Evolutionary conservation across 2,888 invertebrate species (phyloP), one percentile per base, ranked within the genome.

Genomic region (Pocota personata): DNA sequence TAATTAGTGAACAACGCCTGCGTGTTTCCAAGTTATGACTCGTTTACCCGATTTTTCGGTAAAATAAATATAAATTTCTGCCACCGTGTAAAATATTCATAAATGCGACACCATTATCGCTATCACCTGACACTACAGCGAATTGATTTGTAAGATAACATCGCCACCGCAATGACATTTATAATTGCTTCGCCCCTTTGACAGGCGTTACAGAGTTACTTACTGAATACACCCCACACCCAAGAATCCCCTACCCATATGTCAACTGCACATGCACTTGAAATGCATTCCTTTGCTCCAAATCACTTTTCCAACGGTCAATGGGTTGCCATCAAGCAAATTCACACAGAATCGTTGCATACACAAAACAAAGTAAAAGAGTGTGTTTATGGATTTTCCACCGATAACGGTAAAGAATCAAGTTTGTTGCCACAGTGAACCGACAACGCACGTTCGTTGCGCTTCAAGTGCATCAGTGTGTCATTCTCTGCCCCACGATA

Each of bases 301-400:
- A 58, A 64, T 66, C 62, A 64, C 71, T 64, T 64, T n/a, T n/a
- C 35, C 46, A 64, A 37, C 57, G 78, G 78, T 79, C 78, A 79
- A 57, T 79, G 72, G 72, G 78, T 79, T 79, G 57, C 71, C 72
- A 48, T 62, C 52, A 77, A 24, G 40, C 19, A 21, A 27, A 58
- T 0, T 21, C 60, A 66, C 19, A n/a, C 73, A 35, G n/a, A 12
- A n/a, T 12, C 8, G 1, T 10, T 2, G 5, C 27, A 14, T 14
- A 8, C 30, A 5, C 50, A 27, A 16, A 55, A 16, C 8, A 7
- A 14, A 52, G 5, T 55, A 14, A 30, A 30, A 30, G 27, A 37
- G 24, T 16, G 30, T 8, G 19, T 27, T 58, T 66, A 66, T 67
- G 30, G 66, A 76, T 76, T 66, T 76, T 76, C 76, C 57, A 19